Evolutionary conservation across 92 coral and sea anemone genomes (phyloP).

Genomic region (Heliopora coerulea): DNA sequence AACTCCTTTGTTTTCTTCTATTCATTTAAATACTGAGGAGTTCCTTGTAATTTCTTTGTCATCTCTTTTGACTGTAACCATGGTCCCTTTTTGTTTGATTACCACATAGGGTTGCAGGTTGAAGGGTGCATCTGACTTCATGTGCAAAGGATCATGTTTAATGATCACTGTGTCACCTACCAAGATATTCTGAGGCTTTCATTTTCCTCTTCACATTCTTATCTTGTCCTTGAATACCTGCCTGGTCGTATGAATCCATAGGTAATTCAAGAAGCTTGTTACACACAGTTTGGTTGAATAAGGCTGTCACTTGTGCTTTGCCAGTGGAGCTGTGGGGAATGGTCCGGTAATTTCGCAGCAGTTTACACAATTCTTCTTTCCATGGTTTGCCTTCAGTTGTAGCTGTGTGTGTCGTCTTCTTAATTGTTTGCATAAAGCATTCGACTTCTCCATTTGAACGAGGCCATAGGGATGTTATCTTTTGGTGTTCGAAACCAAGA

Average conservation of each 20-base stretch:
- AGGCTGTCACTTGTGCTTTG: constrained; percentile 51
- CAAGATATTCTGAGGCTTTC: constrained; percentile 50
- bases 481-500: constrained; percentile 55
- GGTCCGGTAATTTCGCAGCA: constrained; percentile 61
- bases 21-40: constrained; percentile 19
- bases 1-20: neutral
- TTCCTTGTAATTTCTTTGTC: constrained; percentile 15
- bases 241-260: neutral
- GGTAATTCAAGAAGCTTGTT: constrained; percentile 55
- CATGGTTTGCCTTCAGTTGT: constrained; percentile 41
- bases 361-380: constrained; percentile 50
- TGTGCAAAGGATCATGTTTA: constrained; percentile 37
- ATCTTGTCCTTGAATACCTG: constrained; percentile 36
- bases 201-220: constrained; percentile 48
- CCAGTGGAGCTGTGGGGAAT: constrained; percentile 68
- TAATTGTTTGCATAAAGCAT: constrained; percentile 56
- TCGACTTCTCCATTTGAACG: constrained; percentile 63
- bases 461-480: constrained; percentile 55
- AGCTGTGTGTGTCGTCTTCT: constrained; percentile 50
- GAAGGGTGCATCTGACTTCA: constrained; percentile 47
- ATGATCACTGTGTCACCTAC: constrained; percentile 54
- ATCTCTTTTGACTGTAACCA: constrained; percentile 44
- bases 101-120: constrained; percentile 56
- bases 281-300: constrained; percentile 51
- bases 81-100: constrained; percentile 54